phyloP scores from a whole-genome alignment of 2,888 invertebrate genomes.

The Zygothrica quintamaculata region DNA sequence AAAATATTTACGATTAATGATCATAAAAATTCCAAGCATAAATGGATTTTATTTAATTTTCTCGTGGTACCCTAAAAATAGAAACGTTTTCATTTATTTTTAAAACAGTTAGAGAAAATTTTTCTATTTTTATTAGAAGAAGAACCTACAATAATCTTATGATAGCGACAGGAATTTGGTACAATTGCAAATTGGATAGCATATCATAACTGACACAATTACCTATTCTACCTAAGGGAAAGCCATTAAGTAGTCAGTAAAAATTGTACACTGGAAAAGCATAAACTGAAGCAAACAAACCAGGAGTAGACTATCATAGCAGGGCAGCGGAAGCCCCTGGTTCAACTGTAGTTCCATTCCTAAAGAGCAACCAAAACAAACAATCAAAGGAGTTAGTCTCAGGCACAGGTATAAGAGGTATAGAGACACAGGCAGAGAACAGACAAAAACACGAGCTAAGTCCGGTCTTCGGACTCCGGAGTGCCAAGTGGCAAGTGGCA shows the following conservation, averaged over 20 bases:
- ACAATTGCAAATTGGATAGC: constrained; percentile 16
- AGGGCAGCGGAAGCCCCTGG: constrained; percentile 5
- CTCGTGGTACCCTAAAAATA: constrained; percentile 24
- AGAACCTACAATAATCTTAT: too few relatives aligned
- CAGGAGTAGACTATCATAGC: constrained; percentile 24
- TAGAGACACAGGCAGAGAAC: neutral
- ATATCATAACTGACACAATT: constrained; percentile 51
- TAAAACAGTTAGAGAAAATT: constrained; percentile 20
- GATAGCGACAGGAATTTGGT: too few relatives aligned
- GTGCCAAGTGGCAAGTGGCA: constrained; percentile 36
- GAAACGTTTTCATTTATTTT: constrained; percentile 48
- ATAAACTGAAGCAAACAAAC: constrained; percentile 54
- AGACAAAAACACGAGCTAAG: neutral
- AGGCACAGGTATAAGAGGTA: neutral
- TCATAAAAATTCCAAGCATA: constrained; percentile 73
- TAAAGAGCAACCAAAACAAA: constrained; percentile 49
- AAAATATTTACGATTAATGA: constrained; percentile 57
- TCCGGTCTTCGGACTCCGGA: neutral
- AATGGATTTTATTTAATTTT: constrained; percentile 61
- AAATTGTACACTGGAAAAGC: constrained; percentile 47
- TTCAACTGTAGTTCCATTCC: constrained; percentile 4
- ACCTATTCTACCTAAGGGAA: constrained; percentile 36
- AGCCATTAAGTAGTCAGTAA: constrained; percentile 25
- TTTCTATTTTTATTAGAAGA: too few relatives aligned
- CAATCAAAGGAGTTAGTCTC: constrained; percentile 16